A percentile compares a stretch with the other conserved stretches of the same genome.
Conservation (phyloP, 64 coral and sea anemone species). For the Montipora foliosa region DNA sequence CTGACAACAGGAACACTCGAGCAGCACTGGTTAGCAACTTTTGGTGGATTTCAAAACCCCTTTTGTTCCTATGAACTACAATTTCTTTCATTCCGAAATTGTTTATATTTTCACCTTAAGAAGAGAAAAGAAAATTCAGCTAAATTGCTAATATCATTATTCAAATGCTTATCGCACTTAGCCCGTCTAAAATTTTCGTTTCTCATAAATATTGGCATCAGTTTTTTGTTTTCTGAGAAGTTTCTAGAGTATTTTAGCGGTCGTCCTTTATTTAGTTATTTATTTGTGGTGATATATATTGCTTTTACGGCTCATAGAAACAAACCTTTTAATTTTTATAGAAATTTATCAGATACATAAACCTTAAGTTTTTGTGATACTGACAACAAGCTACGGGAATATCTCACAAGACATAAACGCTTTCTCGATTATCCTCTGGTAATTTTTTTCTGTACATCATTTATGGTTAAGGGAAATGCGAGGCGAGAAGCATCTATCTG, state of each 20-base stretch:
- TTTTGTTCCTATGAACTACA: not conserved
- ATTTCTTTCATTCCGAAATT: not conserved
- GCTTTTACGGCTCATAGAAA: not conserved
- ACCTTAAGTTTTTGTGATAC: not conserved
- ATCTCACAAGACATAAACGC: too few species aligned
- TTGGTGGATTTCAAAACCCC: not conserved
- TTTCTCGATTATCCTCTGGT: not conserved
- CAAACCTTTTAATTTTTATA: conserved; percentile 1
- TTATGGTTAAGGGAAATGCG: not conserved
- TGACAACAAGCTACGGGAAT: too few species aligned
- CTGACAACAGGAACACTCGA: too few species aligned
- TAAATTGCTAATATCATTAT: not conserved
- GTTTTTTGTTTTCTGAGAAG: not conserved
- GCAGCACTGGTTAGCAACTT: not conserved
- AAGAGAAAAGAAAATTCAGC: too few species aligned
- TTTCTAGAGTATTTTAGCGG: not conserved
- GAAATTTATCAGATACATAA: not conserved
- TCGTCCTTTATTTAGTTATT: not conserved
- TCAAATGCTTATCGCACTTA: not conserved
- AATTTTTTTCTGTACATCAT: not conserved
- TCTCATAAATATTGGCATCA: not conserved
- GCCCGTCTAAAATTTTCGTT: too few species aligned
- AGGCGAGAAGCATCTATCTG: not conserved
- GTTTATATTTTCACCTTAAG: not conserved
- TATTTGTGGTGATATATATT: not conserved